Evolutionary conservation across 2,113 vertebrate species (phyloP).

Genomic region (Lagopus muta): DNA sequence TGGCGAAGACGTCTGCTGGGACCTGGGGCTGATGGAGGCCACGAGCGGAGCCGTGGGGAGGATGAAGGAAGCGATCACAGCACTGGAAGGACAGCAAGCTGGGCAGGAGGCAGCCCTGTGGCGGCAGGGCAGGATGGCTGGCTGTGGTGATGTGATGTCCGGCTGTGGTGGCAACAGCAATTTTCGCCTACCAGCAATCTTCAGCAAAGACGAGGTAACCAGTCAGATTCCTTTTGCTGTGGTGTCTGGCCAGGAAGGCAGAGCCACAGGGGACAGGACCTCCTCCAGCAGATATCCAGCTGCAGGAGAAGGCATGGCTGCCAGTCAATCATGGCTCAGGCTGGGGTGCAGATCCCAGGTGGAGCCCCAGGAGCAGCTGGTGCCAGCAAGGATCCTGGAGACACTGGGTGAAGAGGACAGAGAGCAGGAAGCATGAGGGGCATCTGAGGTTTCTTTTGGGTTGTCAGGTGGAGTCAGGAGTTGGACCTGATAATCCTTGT

Average conservation of each 20-base stretch:
- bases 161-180: neutral
- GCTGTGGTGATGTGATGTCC: neutral
- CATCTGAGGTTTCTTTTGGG: neutral
- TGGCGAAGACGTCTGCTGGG: accelerated
- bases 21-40: neutral
- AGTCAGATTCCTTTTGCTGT: neutral
- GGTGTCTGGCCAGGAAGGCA: accelerated
- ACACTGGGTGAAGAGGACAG: neutral
- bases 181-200: accelerated
- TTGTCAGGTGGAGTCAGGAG: neutral
- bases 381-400: neutral
- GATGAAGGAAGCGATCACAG: neutral
- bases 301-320: neutral
- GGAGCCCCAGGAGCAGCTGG: neutral
- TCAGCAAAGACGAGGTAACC: accelerated
- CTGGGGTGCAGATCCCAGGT: neutral
- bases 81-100: neutral
- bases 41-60: accelerated
- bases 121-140: accelerated
- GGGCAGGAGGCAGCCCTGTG: neutral
- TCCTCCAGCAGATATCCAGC: accelerated
- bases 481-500: neutral
- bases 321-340: accelerated
- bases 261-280: neutral
- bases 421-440: neutral